Conservation (phyloP, 2,797 vertebrate species). For the Salarias fasciatus region DNA sequence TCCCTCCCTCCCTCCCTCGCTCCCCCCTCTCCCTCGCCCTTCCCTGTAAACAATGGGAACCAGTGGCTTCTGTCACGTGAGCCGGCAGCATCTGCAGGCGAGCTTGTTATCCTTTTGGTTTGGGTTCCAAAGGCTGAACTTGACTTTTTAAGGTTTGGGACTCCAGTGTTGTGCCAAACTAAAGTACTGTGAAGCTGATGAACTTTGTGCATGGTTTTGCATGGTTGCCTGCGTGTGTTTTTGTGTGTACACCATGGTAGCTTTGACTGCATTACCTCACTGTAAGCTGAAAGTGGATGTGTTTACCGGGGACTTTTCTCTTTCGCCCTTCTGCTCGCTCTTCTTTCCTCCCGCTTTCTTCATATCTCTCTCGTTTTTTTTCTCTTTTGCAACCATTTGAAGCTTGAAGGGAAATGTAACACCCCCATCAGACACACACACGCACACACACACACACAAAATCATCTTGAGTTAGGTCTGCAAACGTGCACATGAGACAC, state of each 20-base stretch:
- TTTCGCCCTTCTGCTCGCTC: slow-evolving; percentile 17
- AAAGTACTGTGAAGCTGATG: slow-evolving; percentile 46
- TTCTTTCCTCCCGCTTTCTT: slow-evolving; percentile 18
- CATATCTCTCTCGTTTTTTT: slow-evolving; percentile 41
- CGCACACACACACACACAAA: slow-evolving; percentile 32
- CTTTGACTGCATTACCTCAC: slow-evolving; percentile 66
- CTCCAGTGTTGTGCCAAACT: slow-evolving; percentile 72
- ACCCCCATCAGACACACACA: slow-evolving; percentile 27
- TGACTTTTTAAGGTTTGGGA: slow-evolving; percentile 43
- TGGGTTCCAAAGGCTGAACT: slow-evolving; percentile 61
- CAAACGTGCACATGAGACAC: slow-evolving; percentile 42
- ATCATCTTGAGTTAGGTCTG: slow-evolving; percentile 41
- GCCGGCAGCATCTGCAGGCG: slow-evolving; percentile 56
- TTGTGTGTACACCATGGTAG: slow-evolving; percentile 12
- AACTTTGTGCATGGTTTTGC: slow-evolving; percentile 44
- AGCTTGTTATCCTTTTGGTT: slow-evolving; percentile 76
- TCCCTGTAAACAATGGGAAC: slow-evolving; percentile 61
- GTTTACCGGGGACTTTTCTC: slow-evolving; percentile 61
- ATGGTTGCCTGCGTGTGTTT: slow-evolving; percentile 10
- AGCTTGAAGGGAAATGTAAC: slow-evolving; percentile 42
- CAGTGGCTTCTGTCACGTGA: slow-evolving; percentile 57
- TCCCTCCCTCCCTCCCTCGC: slow-evolving; percentile 11
- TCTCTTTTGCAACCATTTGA: slow-evolving; percentile 45
- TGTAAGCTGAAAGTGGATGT: slow-evolving; percentile 67
- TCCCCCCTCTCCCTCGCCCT: slow-evolving; percentile 7